Base-by-base conservation (phyloP, 2,888 invertebrate genomes). In the Ophioninae sp. region DNA sequence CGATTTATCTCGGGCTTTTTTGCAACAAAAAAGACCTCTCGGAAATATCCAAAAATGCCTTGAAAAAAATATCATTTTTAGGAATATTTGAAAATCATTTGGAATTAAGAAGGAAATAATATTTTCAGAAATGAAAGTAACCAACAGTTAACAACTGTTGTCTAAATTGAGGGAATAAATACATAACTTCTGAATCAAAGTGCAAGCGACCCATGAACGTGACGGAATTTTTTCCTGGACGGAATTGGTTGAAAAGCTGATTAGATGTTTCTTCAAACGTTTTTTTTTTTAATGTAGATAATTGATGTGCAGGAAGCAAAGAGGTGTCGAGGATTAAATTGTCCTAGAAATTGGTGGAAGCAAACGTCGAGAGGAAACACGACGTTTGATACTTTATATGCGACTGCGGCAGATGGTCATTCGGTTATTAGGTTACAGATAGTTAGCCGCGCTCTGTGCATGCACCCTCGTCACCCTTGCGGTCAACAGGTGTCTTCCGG, bases 401-500 rank as follows among this genome's bases (percentile, higher is more conserved):
- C 39, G 41, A 44, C 77, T 65, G 82, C 81, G 87, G 81, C 91
- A 91, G 88, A 91, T 91, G 91, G 90, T 56, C 79, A 85, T 89
- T 88, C 90, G 87, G 91, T 91, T 91, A 87, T 81, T 73, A 85
- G 86, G 78, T 90, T 87, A 87, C 88, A 87, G 87, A 85, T 85
- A 85, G 84, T 86, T 81, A 82, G 85, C 85, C 85, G 83, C 76
- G 74, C 79, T 83, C 58, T 74, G 75, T 79, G 84, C 79, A 77
- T 68, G 71, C 79, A 23, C 81, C 63, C 80, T 71, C 79, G 81
- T 82, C 87, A 78, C 85, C 84, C 83, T 86, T 82, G 80, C 86
- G 87, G 87, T 88, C 90, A 91, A 91, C 91, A 91, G 91, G 91
- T 91, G 91, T 91, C 88, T 90, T 89, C 88, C 91, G 89, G 88